A percentile compares a stretch with the other conserved stretches of the same genome.
Conservation (phyloP, 2,888 invertebrate genomes). For the Epistrophe eligans region DNA sequence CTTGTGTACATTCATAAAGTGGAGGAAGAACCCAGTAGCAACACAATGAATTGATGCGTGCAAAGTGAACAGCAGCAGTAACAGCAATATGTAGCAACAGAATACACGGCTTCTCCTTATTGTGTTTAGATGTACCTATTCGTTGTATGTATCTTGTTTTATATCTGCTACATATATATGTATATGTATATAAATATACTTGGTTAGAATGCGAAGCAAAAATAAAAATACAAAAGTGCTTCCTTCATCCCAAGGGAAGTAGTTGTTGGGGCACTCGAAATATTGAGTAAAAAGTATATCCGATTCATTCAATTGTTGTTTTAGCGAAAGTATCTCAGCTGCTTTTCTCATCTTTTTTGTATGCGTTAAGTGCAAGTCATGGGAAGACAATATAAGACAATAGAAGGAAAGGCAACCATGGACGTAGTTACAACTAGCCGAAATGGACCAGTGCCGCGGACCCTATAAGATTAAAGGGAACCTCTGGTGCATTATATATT, state of each 20-base stretch:
- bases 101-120: conserved; percentile 18
- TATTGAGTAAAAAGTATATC: conserved; percentile 32
- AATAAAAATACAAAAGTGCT: conserved; percentile 50
- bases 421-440: not conserved
- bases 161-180: conserved; percentile 26
- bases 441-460: not conserved
- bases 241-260: conserved; percentile 40
- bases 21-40: conserved; percentile 21
- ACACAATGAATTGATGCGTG: conserved; percentile 55
- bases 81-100: not conserved
- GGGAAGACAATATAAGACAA: conserved; percentile 3
- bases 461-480: no score
- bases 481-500: no score
- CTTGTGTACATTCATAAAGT: not conserved
- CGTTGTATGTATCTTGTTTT: conserved; percentile 2
- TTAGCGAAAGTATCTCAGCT: conserved; percentile 44
- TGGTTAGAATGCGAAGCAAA: not conserved
- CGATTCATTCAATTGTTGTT: conserved; percentile 51
- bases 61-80: conserved; percentile 52
- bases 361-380: conserved; percentile 28
- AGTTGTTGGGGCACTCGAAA: conserved; percentile 34
- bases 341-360: not conserved
- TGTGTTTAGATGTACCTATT: conserved; percentile 17
- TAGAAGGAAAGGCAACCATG: not conserved
- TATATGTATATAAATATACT: not conserved